These are phyloP conservation scores for Gobius niger DNA, from an alignment of 2,113 vertebrate genomes.

Conservation along the genomic window DNA sequence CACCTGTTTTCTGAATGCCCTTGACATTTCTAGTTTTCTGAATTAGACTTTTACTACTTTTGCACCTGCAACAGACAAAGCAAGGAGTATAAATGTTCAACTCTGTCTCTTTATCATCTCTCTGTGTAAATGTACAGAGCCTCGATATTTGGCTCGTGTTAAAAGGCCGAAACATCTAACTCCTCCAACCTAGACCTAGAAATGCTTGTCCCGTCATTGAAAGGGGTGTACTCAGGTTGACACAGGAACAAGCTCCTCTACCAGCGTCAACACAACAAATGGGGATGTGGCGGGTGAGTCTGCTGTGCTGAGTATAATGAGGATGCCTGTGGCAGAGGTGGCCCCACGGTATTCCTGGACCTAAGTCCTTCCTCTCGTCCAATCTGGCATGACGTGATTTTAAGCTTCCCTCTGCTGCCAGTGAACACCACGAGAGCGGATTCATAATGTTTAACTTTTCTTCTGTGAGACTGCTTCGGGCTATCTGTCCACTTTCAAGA, in stretches of 20 bases:
- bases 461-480: constrained; percentile 42
- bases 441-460: constrained; percentile 56
- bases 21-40: constrained; percentile 19
- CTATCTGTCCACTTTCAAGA: constrained; percentile 51
- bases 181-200: constrained; percentile 55
- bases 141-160: no score
- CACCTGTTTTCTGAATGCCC: constrained; percentile 26
- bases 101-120: no score
- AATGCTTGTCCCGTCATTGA: constrained; percentile 46
- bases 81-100: neutral
- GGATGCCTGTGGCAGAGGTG: constrained; percentile 39
- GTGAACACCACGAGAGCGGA: constrained; percentile 47
- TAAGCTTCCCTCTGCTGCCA: constrained; percentile 31
- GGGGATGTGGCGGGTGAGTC: constrained; percentile 38
- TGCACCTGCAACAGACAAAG: neutral
- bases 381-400: constrained; percentile 50
- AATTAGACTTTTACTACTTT: constrained; percentile 2
- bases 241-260: constrained; percentile 50
- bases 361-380: constrained; percentile 39
- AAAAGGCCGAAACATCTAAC: constrained; percentile 36
- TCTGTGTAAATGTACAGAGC: no score
- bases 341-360: neutral
- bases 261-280: constrained; percentile 55
- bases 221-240: constrained; percentile 53
- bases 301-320: constrained; percentile 53